Conservation (phyloP, 2,888 invertebrate genomes). For the Seladonia tumulorum region DNA sequence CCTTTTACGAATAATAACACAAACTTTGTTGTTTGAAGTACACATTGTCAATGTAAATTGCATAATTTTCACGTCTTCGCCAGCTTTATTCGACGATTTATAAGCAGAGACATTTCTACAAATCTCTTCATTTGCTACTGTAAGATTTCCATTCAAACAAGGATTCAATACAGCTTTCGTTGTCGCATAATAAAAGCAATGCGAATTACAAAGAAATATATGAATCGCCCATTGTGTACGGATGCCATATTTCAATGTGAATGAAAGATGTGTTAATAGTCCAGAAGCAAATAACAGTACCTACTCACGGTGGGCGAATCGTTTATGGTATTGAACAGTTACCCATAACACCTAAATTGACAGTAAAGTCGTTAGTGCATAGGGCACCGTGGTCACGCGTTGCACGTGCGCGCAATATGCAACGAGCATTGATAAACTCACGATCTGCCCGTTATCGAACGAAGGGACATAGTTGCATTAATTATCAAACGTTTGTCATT, state of each 20-base stretch:
- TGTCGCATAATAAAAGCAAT: background rate
- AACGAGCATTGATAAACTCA: conserved; percentile 53
- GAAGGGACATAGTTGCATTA: conserved; percentile 27
- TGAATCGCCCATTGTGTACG: background rate
- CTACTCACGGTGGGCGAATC: conserved; percentile 50
- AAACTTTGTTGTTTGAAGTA: background rate
- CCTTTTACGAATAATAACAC: background rate
- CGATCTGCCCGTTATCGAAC: conserved; percentile 40
- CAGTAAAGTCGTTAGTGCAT: conserved; percentile 65
- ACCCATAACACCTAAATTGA: conserved; percentile 69
- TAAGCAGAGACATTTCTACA: background rate
- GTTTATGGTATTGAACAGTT: conserved; percentile 74
- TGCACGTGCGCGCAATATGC: conserved; percentile 62
- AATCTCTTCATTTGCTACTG: background rate
- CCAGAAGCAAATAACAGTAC: conserved; percentile 62
- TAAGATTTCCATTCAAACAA: background rate
- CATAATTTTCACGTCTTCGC: background rate
- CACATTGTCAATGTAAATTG: background rate
- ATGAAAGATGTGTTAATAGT: conserved; percentile 27
- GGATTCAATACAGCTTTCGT: background rate
- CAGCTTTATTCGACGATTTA: background rate
- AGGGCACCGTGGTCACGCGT: conserved; percentile 72
- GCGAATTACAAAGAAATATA: background rate
- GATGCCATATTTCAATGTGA: conserved; percentile 6
- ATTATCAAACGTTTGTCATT: conserved; percentile 41